Percentiles rank a stretch among this genome's conserved stretches.
These are phyloP conservation scores for Falcaria lacertinaria DNA, from an alignment of 2,888 invertebrate genomes.

Conservation along the genomic window DNA sequence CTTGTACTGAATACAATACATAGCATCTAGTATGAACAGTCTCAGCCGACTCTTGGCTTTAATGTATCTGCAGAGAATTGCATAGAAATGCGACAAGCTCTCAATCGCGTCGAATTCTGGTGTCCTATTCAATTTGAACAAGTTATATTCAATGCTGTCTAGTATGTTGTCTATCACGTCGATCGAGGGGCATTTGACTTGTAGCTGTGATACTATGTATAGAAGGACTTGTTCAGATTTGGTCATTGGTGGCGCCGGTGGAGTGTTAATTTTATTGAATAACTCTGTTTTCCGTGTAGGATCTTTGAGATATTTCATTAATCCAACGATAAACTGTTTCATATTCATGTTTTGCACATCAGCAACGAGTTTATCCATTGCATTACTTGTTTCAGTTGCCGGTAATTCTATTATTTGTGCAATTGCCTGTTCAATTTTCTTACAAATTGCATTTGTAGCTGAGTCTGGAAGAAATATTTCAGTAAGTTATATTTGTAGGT, in stretches of 20 bases:
- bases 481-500: no score
- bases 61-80: slow-evolving; percentile 56
- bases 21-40: slow-evolving; percentile 63
- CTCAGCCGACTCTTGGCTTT: slow-evolving; percentile 48
- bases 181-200: slow-evolving; percentile 19
- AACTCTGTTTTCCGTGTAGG: slow-evolving; percentile 51
- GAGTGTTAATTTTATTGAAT: slow-evolving; percentile 34
- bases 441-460: slow-evolving; percentile 25
- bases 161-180: slow-evolving; percentile 43
- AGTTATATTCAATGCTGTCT: slow-evolving; percentile 48
- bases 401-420: slow-evolving; percentile 31
- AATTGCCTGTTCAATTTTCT: slow-evolving; percentile 42
- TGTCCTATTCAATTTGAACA: slow-evolving; percentile 56
- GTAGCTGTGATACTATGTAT: slow-evolving; percentile 44
- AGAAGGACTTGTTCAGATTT: slow-evolving; percentile 59
- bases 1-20: slow-evolving; percentile 69
- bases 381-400: slow-evolving; percentile 26
- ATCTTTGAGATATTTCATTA: slow-evolving; percentile 48
- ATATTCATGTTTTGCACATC: slow-evolving; percentile 35
- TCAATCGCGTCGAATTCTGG: slow-evolving; percentile 59
- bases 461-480: slow-evolving; percentile 38
- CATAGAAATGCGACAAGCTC: slow-evolving; percentile 63
- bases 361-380: slow-evolving; percentile 44
- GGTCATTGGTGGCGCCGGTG: slow-evolving; percentile 57
- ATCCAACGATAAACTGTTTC: slow-evolving; percentile 42